phyloP scores from a whole-genome alignment of 2,797 vertebrate genomes.

The Acanthopagrus latus region DNA sequence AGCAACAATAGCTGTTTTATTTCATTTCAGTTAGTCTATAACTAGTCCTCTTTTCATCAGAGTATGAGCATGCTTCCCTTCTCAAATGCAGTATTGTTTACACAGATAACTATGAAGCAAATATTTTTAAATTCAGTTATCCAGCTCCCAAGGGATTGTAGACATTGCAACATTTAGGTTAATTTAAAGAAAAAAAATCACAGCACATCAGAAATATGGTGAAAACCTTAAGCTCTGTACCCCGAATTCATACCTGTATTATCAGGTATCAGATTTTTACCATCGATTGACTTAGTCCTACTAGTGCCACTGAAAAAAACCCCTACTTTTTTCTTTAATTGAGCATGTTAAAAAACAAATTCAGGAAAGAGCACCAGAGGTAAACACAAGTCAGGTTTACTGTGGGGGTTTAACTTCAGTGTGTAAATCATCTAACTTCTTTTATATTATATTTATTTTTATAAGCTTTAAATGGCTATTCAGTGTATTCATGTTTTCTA shows the following conservation, averaged over 20 bases:
- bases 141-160: not conserved
- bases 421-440: not conserved
- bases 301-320: not conserved
- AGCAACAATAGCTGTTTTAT: constrained; percentile 21
- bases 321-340: not conserved
- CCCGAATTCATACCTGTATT: not conserved
- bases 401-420: not conserved
- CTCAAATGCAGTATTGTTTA: constrained; percentile 2
- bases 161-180: not conserved
- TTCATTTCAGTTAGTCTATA: not conserved
- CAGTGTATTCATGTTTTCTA: not conserved
- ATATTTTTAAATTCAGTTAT: not conserved
- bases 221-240: not conserved
- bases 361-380: not conserved
- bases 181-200: not conserved
- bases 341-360: not conserved
- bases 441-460: not conserved
- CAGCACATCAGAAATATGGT: not conserved
- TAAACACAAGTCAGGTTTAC: not conserved
- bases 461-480: not conserved
- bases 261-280: not conserved
- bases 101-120: not conserved
- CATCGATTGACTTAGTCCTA: constrained; percentile 2
- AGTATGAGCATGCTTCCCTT: not conserved
- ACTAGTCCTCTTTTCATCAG: not conserved